Base-by-base conservation (phyloP, 2,797 vertebrate genomes). In the Molossus alvarezi region DNA sequence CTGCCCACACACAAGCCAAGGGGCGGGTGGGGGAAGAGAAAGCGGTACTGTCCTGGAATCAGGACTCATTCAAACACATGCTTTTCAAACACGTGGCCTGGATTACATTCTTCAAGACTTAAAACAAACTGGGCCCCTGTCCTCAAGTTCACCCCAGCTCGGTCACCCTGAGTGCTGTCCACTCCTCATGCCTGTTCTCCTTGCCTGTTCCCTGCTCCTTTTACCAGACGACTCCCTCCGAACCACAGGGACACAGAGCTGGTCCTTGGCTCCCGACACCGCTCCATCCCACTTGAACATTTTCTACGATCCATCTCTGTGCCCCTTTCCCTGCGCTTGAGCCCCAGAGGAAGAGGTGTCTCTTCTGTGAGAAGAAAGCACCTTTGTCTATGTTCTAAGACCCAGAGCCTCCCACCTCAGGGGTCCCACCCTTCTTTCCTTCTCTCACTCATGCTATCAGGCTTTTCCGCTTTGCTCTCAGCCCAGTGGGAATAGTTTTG, bases 11-110 rank as follows among this genome's bases (percentile, higher is more conserved):
- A 11, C 4, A 37, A 65, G 5, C 1, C 15, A 41, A 17, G 25
- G 1, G 7, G 0, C 8, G 29, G 9, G 18, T 27, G 17, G 15
- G 18, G 6, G 71, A n/a, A 17, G 55, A 25, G 2, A 13, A 53
- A 89, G 51, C 0, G 18, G 7, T 55, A 20, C 21, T 12, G 4
- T 29, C 6, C 1, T 77, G 1, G 23, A 60, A 84, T 9, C 67
- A 9, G 23, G 20, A 37, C 10, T 58, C 6, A 4, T 62, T 67
- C 48, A 86, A 48, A 60, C 62, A 41, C 23, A 55, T 37, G 71
- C 4, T 81, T 81, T 90, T 51, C 11, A 81, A 67, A 67, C 37
- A 7, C 45, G 45, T 17, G 21, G 27, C 29, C 73, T 96, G 27
- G 7, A 6, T 82, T 37, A 48, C 55, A 79, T 33, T 76, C 58